phyloP scores from a whole-genome alignment of 2,888 invertebrate species.

The Tricholauxania praeusta region DNA sequence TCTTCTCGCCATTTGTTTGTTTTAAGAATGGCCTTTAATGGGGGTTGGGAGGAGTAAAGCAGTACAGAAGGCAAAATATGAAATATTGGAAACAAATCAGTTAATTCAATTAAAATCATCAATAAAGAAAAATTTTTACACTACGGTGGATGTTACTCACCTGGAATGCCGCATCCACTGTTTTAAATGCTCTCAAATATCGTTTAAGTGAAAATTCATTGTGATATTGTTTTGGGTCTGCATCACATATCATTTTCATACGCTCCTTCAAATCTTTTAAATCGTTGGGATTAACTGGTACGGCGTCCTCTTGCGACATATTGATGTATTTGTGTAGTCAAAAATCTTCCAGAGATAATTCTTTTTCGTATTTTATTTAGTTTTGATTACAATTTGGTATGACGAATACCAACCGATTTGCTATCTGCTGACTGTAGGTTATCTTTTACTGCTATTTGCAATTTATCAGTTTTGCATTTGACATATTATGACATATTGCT shows the following conservation, averaged over 20 bases:
- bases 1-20: constrained; percentile 84
- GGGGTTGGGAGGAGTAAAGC: not conserved
- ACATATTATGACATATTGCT: no score
- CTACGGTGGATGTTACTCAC: constrained; percentile 64
- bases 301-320: constrained; percentile 64
- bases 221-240: constrained; percentile 80
- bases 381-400: no score
- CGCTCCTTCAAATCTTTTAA: constrained; percentile 76
- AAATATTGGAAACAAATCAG: not conserved
- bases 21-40: constrained; percentile 76
- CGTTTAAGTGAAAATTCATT: constrained; percentile 80
- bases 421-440: no score
- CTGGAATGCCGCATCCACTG: constrained; percentile 80
- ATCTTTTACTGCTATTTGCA: no score
- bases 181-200: constrained; percentile 81
- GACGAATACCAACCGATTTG: no score
- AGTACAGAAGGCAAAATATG: not conserved
- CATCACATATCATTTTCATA: constrained; percentile 79
- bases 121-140: no score
- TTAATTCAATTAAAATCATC: not conserved
- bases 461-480: no score
- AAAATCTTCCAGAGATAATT: no score
- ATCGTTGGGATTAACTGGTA: constrained; percentile 74
- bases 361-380: no score
- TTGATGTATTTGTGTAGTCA: constrained; percentile 44